These are phyloP conservation scores for Pelosia muscerda DNA, from an alignment of 2,888 invertebrate genomes.

Conservation along the genomic window DNA sequence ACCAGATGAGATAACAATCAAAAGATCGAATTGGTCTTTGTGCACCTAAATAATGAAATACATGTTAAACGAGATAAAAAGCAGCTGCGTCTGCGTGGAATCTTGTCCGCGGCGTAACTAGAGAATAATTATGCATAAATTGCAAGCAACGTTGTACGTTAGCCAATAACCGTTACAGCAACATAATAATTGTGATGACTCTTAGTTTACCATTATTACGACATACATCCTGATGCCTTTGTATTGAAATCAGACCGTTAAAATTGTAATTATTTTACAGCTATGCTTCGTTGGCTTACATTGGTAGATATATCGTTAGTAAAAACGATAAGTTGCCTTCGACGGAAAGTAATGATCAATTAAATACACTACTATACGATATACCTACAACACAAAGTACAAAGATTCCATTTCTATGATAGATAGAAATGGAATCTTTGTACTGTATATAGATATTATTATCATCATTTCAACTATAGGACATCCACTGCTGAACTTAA, in stretches of 20 bases:
- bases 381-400: no score
- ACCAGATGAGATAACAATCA: neutral
- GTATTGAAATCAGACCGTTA: neutral
- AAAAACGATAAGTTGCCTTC: no score
- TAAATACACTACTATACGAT: no score
- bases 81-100: neutral
- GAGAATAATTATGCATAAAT: slow-evolving; percentile 9
- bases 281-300: neutral
- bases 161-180: slow-evolving; percentile 14
- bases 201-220: slow-evolving; percentile 9
- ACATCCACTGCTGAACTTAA: no score
- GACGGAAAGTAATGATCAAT: no score
- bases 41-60: neutral
- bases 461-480: no score
- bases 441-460: no score
- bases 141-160: neutral
- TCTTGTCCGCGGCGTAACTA: slow-evolving; percentile 2
- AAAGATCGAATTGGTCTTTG: neutral
- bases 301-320: neutral
- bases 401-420: no score
- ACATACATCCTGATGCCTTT: slow-evolving; percentile 14
- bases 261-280: neutral
- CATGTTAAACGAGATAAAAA: neutral
- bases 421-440: no score
- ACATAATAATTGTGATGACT: slow-evolving; percentile 8